Conservation (phyloP, 2,797 vertebrate genomes). For the Huso huso region DNA sequence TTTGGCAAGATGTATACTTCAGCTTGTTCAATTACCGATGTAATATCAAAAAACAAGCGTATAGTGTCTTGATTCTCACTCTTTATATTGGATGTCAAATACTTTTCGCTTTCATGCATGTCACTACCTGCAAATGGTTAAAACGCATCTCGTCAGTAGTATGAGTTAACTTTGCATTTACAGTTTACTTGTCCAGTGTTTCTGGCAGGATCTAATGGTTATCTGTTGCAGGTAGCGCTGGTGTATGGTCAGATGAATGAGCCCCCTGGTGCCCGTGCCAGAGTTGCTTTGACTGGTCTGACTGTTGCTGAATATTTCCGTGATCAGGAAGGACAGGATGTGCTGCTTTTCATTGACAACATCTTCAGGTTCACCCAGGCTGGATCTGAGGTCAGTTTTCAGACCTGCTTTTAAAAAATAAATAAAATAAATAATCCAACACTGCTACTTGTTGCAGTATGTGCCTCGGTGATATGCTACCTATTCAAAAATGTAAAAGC, state of each 20-base stretch:
- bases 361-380: conserved; percentile 98
- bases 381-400: conserved; percentile 77
- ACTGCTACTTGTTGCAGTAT: background rate
- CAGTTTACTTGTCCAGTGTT: background rate
- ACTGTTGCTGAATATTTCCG: conserved; percentile 94
- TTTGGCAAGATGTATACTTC: background rate
- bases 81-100: background rate
- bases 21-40: background rate
- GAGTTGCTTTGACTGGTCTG: conserved; percentile 86
- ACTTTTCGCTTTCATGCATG: background rate
- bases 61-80: too few relatives aligned
- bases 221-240: conserved; percentile 71
- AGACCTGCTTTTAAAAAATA: too few relatives aligned
- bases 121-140: too few relatives aligned
- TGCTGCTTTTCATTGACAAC: conserved; percentile 96
- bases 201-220: background rate
- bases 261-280: conserved; percentile 87
- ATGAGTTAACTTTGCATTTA: background rate
- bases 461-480: background rate
- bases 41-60: too few relatives aligned
- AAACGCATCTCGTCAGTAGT: too few relatives aligned
- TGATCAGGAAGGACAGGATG: conserved; percentile 95
- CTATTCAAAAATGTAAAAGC: too few relatives aligned
- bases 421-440: background rate
- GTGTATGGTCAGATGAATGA: conserved; percentile 98